Conservation (phyloP, 35 echinoderm and acorn worm species). For the Eucidaris tribuloides region DNA sequence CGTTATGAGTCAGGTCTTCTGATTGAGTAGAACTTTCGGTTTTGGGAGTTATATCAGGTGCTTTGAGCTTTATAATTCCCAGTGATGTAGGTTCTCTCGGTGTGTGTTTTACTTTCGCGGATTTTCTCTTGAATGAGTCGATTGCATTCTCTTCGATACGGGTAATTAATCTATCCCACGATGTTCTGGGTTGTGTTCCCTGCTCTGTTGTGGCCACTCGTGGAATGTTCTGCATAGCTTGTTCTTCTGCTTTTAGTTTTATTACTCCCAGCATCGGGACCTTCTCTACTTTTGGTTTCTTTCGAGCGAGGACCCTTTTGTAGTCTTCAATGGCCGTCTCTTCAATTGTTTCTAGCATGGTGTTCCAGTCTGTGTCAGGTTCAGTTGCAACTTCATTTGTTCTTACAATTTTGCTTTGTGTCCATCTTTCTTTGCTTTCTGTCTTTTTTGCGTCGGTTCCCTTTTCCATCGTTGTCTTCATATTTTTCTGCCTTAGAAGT, state of each 20-base stretch:
- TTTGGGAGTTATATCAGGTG: background rate
- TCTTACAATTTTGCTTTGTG: background rate
- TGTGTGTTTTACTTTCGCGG: background rate
- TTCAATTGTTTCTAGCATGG: background rate
- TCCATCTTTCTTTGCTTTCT: background rate
- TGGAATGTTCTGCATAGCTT: background rate
- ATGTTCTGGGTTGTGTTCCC: slow-evolving; percentile 9
- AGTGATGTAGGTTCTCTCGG: slow-evolving; percentile 1
- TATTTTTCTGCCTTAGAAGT: background rate
- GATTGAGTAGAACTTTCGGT: slow-evolving; percentile 12
- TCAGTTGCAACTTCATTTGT: background rate
- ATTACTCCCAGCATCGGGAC: background rate
- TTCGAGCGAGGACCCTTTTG: background rate
- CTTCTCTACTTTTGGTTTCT: background rate
- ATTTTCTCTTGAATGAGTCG: background rate
- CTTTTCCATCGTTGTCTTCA: background rate
- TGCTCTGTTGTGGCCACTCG: background rate
- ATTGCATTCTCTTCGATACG: slow-evolving; percentile 15
- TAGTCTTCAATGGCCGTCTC: slow-evolving; percentile 1
- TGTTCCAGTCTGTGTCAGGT: slow-evolving; percentile 3
- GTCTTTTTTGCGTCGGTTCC: no score
- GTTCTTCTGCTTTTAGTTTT: slow-evolving; percentile 10
- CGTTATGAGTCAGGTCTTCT: no score
- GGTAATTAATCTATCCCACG: background rate
- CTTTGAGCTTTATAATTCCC: slow-evolving; percentile 7